phyloP scores from a whole-genome alignment of 2,797 vertebrate species.

The Rhodeus uyekii region DNA sequence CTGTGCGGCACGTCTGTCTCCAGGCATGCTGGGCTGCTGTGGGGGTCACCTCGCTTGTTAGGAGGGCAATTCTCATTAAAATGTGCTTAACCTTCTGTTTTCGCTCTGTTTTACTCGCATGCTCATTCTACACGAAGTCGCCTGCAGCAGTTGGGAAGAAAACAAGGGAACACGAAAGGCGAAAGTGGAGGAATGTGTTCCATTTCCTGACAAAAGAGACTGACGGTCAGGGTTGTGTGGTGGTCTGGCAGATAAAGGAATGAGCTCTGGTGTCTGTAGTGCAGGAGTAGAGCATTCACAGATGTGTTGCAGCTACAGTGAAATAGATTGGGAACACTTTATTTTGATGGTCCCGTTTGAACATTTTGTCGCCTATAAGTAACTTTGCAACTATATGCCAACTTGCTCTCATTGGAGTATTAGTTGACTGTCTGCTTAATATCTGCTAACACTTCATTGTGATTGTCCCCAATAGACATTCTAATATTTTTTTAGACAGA shows the following conservation, averaged over 20 bases:
- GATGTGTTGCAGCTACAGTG: conserved; percentile 19
- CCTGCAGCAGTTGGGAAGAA: conserved; percentile 39
- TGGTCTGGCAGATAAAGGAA: conserved; percentile 35
- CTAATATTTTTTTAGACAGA: too few species aligned
- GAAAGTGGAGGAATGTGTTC: conserved; percentile 48
- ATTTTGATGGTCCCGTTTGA: too few species aligned
- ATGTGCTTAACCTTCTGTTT: conserved; percentile 55
- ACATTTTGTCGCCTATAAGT: too few species aligned
- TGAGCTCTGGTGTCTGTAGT: conserved; percentile 22
- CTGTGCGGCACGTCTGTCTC: conserved; percentile 23
- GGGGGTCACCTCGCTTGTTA: conserved; percentile 58
- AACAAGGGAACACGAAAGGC: conserved; percentile 23
- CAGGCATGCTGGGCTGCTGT: neutral
- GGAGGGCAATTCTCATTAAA: conserved; percentile 60
- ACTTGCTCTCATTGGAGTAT: too few species aligned
- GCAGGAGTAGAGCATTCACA: conserved; percentile 29
- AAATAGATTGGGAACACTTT: too few species aligned
- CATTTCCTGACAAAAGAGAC: conserved; percentile 47
- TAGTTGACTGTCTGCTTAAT: too few species aligned
- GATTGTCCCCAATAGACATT: too few species aligned
- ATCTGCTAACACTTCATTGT: too few species aligned
- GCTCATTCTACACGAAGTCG: conserved; percentile 26
- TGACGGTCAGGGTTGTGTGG: conserved; percentile 33
- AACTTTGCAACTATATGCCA: too few species aligned
- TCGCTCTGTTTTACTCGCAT: conserved; percentile 20